These are phyloP conservation scores for Clupea harengus DNA, from an alignment of 2,113 vertebrate genomes.

Conservation along the genomic window DNA sequence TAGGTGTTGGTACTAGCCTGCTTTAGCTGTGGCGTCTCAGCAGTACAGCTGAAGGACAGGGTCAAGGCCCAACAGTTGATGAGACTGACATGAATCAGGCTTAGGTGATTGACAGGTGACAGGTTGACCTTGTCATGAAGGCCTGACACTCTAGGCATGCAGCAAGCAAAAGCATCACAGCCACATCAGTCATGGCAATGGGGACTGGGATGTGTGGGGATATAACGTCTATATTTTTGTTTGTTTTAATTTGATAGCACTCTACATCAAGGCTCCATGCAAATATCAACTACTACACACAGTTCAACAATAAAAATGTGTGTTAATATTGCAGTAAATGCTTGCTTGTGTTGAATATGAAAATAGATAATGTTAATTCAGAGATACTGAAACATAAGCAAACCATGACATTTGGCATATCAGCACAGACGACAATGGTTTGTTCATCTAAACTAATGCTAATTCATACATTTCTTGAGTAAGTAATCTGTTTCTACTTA, in stretches of 20 bases:
- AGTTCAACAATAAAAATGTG: no score
- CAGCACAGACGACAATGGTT: no score
- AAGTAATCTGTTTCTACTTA: no score
- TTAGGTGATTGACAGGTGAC: slow-evolving; percentile 58
- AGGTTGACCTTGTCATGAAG: slow-evolving; percentile 82
- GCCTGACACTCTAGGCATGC: slow-evolving; percentile 71
- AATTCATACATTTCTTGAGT: no score
- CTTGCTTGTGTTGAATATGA: no score
- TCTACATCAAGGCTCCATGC: no score
- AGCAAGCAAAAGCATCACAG: slow-evolving; percentile 80
- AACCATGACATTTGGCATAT: background rate
- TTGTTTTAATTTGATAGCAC: no score
- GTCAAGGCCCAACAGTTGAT: slow-evolving; percentile 66
- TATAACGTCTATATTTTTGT: background rate
- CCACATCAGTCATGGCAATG: slow-evolving; percentile 45
- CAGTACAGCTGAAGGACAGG: slow-evolving; percentile 11
- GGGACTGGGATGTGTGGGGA: background rate
- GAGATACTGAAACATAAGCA: background rate
- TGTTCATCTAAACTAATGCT: no score
- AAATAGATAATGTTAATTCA: background rate
- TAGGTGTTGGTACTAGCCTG: background rate
- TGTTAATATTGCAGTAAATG: no score
- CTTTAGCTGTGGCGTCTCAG: background rate
- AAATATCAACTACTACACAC: no score
- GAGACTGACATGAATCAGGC: slow-evolving; percentile 67